These are phyloP conservation scores for Tenthredo amoena DNA, from an alignment of 2,888 invertebrate genomes.

Conservation along the genomic window DNA sequence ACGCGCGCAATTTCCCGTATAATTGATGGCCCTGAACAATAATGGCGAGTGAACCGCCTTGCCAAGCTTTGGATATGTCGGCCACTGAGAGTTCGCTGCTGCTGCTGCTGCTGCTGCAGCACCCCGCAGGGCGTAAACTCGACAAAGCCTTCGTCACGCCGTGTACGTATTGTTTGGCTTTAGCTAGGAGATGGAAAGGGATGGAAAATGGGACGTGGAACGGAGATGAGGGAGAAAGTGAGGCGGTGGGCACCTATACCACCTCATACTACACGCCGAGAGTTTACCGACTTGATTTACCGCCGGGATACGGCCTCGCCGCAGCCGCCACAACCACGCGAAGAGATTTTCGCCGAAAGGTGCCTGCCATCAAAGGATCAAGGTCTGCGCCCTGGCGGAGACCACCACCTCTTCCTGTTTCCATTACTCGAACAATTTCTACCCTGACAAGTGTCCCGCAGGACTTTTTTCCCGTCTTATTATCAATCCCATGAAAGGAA, in stretches of 20 bases:
- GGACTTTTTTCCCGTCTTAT: background rate
- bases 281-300: constrained; percentile 68
- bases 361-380: constrained; percentile 19
- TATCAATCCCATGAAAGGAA: background rate
- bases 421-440: background rate
- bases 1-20: constrained; percentile 75
- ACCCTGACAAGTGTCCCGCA: background rate
- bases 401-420: background rate
- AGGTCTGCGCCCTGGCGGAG: background rate
- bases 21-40: constrained; percentile 74
- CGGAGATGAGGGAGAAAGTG: constrained; percentile 57
- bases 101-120: constrained; percentile 56
- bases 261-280: background rate
- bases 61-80: constrained; percentile 63
- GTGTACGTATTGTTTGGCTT: constrained; percentile 73
- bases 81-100: constrained; percentile 56
- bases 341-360: constrained; percentile 44
- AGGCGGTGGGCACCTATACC: constrained; percentile 46
- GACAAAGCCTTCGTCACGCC: constrained; percentile 76
- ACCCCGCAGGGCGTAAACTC: constrained; percentile 75
- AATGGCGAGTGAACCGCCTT: constrained; percentile 67
- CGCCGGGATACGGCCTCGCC: constrained; percentile 64
- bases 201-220: constrained; percentile 58
- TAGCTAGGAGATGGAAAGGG: constrained; percentile 63
- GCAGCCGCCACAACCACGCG: constrained; percentile 58